These are phyloP conservation scores for Menura novaehollandiae DNA, from an alignment of 2,113 vertebrate genomes.

Conservation along the genomic window DNA sequence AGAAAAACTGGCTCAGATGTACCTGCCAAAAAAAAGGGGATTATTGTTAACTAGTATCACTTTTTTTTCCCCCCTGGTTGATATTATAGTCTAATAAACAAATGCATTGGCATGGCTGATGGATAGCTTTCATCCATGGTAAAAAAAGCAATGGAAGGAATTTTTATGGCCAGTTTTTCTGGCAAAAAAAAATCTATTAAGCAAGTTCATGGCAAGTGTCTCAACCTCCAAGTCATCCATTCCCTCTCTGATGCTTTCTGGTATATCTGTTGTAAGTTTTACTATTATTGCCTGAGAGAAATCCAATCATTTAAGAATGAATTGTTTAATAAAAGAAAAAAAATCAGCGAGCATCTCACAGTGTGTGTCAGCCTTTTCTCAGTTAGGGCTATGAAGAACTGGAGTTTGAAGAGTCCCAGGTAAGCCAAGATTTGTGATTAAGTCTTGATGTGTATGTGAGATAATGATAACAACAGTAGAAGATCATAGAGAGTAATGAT, in stretches of 20 bases:
- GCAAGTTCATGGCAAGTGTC: not conserved
- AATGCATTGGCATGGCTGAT: not conserved
- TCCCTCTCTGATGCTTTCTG: not conserved
- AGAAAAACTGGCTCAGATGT: not conserved
- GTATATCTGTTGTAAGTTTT: not conserved
- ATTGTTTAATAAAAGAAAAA: not conserved
- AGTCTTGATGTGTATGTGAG: fast-evolving
- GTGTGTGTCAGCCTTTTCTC: not conserved
- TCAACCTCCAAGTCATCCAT: not conserved
- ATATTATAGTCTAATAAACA: not conserved
- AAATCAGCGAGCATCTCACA: not conserved
- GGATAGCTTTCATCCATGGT: not conserved
- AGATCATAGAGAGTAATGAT: not conserved
- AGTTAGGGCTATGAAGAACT: not conserved
- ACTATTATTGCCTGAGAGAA: not conserved
- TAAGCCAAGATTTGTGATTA: not conserved
- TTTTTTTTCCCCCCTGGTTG: not conserved
- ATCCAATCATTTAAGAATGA: not conserved
- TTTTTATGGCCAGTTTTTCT: not conserved
- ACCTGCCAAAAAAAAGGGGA: not conserved
- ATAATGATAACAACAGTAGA: not conserved
- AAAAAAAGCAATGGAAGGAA: not conserved
- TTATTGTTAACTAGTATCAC: not conserved
- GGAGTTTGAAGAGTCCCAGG: not conserved
- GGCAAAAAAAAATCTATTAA: not conserved